A percentile compares a stretch with the other conserved stretches of the same genome.
Evolutionary conservation across 2,113 vertebrate genomes (phyloP).

Genomic region (Grallaria varia): DNA sequence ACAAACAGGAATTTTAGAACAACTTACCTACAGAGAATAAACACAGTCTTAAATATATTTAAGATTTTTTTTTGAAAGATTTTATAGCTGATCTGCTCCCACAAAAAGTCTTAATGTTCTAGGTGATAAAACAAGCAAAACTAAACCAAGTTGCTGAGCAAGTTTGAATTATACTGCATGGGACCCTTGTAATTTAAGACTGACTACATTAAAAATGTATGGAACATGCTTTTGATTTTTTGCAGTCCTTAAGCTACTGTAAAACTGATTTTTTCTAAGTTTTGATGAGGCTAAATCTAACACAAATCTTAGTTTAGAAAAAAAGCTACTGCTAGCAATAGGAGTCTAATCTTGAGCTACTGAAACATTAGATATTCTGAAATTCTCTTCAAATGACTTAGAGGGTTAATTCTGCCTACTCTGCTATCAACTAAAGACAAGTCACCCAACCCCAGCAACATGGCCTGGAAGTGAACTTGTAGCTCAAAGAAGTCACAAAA

Average conservation of each 20-base stretch:
- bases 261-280: neutral
- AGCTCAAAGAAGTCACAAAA: neutral
- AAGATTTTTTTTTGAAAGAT: fast-evolving
- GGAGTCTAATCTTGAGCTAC: neutral
- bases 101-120: neutral
- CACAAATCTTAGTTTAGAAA: neutral
- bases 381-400: neutral
- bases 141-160: neutral
- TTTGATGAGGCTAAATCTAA: neutral
- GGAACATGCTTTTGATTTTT: neutral
- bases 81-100: neutral
- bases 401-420: neutral
- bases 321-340: neutral
- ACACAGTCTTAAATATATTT: neutral
- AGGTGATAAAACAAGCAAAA: neutral
- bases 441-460: fast-evolving
- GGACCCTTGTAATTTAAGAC: neutral
- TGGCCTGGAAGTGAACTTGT: fast-evolving
- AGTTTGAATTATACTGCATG: neutral
- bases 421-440: neutral
- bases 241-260: neutral
- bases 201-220: neutral
- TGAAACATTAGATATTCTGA: neutral
- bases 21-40: neutral
- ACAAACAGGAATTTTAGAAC: neutral